Evolutionary conservation across 2,113 vertebrate species (phyloP), one percentile per base, ranked within the genome.

Genomic region (Rutilus rutilus): DNA sequence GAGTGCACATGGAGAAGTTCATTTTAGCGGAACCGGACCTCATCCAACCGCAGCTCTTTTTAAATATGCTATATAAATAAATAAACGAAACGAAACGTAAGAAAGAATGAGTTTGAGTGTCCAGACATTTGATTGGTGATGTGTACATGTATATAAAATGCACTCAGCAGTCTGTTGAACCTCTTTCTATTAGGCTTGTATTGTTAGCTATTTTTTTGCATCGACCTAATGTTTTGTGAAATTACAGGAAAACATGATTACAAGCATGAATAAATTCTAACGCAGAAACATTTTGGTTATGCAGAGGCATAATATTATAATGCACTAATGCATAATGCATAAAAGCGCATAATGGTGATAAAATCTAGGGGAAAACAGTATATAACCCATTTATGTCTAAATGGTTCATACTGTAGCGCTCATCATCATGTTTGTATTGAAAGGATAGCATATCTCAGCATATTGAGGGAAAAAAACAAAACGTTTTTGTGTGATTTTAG

Each of bases 341-440:
- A 9, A 75, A 74, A 42, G 21, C n/a, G 69, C 39, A 74, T 45
- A 74, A 74, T 45, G 42, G 73, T 75, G n/a, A 75, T 75, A 27
- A 17, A 50, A 75, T 75, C 42, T 50, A 17, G 73, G 87, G 69
- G 36, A 14, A 73, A 89, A 88, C 91, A 91, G 50, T 45, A 85
- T 91, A 91, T 89, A 91, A 84, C 90, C 91, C 85, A 92, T 64
- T 92, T 92, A 39, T 2, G 60, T 91, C 91, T 83, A 57, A 47
- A 73, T 30, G 4, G 21, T 27, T 75, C 67, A 30, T 42, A 74
- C 50, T 36, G 17, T 78, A 75, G 42, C 14, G 11, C 21, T 57
- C 17, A 23, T 57, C 25, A 57, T 78, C 8, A 57, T 57, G 25
- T 78, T n/a, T 78, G 27, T 45, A 23, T 57, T 52, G 11, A 17